Evolutionary conservation across 92 coral and sea anemone genomes (phyloP), one percentile per base, ranked within the genome.

Genomic region (Paramuricea clavata): DNA sequence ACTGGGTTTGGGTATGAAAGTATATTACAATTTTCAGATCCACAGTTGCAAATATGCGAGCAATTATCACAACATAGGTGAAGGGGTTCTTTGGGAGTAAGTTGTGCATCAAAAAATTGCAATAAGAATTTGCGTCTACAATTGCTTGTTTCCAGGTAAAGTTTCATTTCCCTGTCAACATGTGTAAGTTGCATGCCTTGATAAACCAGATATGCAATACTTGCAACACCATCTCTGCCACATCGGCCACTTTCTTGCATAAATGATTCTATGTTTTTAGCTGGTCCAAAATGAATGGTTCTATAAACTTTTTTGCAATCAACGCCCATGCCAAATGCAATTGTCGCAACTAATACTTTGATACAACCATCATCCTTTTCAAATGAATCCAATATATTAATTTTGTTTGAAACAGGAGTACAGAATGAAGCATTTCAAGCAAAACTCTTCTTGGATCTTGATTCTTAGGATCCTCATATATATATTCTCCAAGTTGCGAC

Each of bases 241-340:
- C 92, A 89, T 34, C 95, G 30, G 5, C 98, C 95, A 69, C 85
- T 85, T 57, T 92, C 92, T 82, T 94, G 91, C 0, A 94, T 77
- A 80, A 87, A 92, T 0, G 91, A 44, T 25, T 89, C 92, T 15
- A 92, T 42, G 69, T 81, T 85, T 57, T 89, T 92, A 4, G 93
- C 71, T 52, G 92, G 93, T 0, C 97, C 92, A 94, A 94, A 92
- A 36, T 94, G 93, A 23, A 93, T 87, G 2, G 81, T 81, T 6
- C 76, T 17, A 25, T 83, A 39, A 0, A 93, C 93, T 9, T 89
- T 82, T 22, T 89, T 86, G 34, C 94, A 88, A 75, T 91, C 86
- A 0, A 89, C 78, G 0, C 93, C 94, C 97, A 93, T 93, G 1
- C 93, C 92, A 74, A 88, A 93, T 13, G 92, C 94, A 68, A 91